Conservation (phyloP, 2,113 vertebrate genomes). For the Vulpes ferrilata region DNA sequence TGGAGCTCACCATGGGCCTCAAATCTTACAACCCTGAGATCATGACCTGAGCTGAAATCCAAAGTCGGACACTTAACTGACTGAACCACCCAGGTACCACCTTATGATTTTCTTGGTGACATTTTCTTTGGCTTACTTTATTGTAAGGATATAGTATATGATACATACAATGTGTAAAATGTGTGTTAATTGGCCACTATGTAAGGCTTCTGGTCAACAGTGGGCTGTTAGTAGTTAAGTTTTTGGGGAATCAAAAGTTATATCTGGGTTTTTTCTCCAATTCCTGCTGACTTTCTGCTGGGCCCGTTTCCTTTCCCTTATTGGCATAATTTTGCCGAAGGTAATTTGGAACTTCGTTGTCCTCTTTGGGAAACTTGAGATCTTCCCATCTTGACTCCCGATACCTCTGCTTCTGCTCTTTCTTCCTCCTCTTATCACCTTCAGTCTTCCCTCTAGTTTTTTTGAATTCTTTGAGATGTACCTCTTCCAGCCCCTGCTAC, state of each 20-base stretch:
- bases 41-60: neutral
- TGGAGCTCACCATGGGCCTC: neutral
- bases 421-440: neutral
- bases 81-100: neutral
- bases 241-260: neutral
- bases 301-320: neutral
- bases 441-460: neutral
- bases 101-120: neutral
- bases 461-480: neutral
- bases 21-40: neutral
- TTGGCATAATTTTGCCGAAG: neutral
- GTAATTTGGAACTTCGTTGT: neutral
- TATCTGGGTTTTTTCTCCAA: neutral
- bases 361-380: neutral
- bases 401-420: neutral
- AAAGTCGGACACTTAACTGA: neutral
- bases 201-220: neutral
- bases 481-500: neutral
- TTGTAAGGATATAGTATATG: neutral
- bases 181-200: neutral
- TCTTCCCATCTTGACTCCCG: neutral
- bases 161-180: neutral
- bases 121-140: neutral
- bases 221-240: neutral
- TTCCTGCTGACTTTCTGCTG: neutral